Evolutionary conservation across 2,113 vertebrate species (phyloP), one percentile per base, ranked within the genome.

Genomic region (Nesospiza acunhae): DNA sequence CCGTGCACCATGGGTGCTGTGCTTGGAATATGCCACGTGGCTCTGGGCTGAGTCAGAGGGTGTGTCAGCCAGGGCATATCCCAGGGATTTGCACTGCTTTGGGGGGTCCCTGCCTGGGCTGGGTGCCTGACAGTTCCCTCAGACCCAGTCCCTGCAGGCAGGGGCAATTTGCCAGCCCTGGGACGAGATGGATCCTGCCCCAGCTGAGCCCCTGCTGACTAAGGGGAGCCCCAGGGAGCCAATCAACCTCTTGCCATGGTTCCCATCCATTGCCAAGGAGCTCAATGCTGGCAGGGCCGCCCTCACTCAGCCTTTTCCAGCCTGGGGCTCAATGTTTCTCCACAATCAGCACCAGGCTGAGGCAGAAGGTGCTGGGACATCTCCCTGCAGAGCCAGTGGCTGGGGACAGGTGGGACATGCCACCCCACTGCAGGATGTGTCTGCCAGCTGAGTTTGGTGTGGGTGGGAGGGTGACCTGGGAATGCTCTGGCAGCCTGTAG

Each of bases 201-300:
- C 4, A 18, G 53, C 37, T 14, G 0, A 47, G 3, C 37, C 83
- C 49, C 4, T 9, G 70, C 77, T 89, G 77, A 75, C 28, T 81
- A 27, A 73, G 33, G 18, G 44, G 33, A 92, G 72, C 80, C 80
- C 35, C 68, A 62, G 84, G 84, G 73, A 35, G 27, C 2, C 3
- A 11, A 47, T 69, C 78, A 81, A 2, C 10, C 64, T 87, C 59
- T 79, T 35, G 24, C 53, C 5, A 0, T 27, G 31, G 42, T 11
- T 72, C 42, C 75, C 3, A 18, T 23, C 27, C 73, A 30, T 53
- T 74, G 60, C 74, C 15, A 12, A 66, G 60, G 37, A 92, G 17
- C n/a, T 59, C 1, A 0, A 11, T 6, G 6, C 63, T 11, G 1
- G 13, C 8, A 3, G n/a, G 11, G 23, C 50, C 0, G 0, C 83